These are phyloP conservation scores for Atrichornis clamosus DNA, from an alignment of 2,113 vertebrate species.

Conservation along the genomic window DNA sequence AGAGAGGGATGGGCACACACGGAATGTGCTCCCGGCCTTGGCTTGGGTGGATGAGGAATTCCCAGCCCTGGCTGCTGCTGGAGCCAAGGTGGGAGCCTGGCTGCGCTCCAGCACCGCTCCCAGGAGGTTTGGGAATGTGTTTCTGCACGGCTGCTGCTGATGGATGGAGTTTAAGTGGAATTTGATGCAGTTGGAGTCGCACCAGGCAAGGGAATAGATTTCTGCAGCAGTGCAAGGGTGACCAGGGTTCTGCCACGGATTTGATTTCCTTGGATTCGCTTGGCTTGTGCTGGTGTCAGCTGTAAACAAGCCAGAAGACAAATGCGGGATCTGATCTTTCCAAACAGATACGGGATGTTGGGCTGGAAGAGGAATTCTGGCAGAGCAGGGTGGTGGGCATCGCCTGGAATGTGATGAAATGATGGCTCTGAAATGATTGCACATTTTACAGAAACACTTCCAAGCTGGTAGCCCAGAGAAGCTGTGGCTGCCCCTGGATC, in stretches of 20 bases:
- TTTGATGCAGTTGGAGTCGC: not conserved
- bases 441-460: not conserved
- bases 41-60: not conserved
- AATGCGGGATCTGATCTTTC: not conserved
- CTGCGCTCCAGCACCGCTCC: not conserved
- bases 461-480: not conserved
- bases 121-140: not conserved
- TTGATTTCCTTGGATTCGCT: not conserved
- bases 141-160: not conserved
- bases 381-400: not conserved
- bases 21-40: not conserved
- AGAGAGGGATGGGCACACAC: not conserved
- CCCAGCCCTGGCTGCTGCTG: not conserved
- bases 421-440: not conserved
- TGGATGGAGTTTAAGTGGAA: not conserved
- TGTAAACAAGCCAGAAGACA: not conserved
- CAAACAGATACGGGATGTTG: not conserved
- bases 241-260: not conserved
- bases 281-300: constrained; percentile 7
- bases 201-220: not conserved
- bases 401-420: not conserved
- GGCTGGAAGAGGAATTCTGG: not conserved
- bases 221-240: not conserved
- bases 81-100: not conserved
- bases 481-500: not conserved